Evolutionary conservation across 2,797 vertebrate genomes (phyloP).

Genomic region (Spinus pinus): DNA sequence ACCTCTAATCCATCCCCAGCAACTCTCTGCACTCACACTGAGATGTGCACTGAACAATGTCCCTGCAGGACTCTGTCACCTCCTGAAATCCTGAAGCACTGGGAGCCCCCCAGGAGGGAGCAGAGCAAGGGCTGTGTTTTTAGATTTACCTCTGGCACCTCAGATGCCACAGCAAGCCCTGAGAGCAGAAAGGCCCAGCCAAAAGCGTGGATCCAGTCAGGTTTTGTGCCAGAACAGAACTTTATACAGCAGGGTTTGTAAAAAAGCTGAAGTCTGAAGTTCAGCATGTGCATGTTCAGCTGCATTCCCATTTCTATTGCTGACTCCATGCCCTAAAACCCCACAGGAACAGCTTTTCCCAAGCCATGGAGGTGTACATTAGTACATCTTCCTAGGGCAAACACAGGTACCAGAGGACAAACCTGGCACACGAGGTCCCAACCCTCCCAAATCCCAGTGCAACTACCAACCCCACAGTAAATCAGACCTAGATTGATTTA

Average conservation of each 20-base stretch:
- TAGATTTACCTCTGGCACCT: neutral
- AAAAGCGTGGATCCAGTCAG: neutral
- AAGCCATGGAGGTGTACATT: rapidly evolving
- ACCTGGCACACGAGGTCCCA: neutral
- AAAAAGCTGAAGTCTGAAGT: neutral
- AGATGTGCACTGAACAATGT: neutral
- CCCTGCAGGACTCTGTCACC: neutral
- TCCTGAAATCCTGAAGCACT: neutral
- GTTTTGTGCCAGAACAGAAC: neutral
- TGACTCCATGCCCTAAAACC: neutral
- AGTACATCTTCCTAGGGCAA: neutral
- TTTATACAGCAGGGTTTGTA: neutral
- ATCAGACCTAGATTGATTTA: rapidly evolving
- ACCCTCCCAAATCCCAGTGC: neutral
- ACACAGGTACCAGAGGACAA: rapidly evolving
- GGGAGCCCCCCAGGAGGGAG: neutral
- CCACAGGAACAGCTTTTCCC: neutral
- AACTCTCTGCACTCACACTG: neutral
- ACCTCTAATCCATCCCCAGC: neutral
- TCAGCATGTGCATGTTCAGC: rapidly evolving
- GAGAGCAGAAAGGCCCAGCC: neutral
- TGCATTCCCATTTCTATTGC: neutral
- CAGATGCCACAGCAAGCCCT: neutral
- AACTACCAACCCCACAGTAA: neutral
- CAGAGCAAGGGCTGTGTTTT: neutral